Base-by-base conservation (phyloP, 1,140 invertebrate genomes). In the Brachionus paranguensis region DNA sequence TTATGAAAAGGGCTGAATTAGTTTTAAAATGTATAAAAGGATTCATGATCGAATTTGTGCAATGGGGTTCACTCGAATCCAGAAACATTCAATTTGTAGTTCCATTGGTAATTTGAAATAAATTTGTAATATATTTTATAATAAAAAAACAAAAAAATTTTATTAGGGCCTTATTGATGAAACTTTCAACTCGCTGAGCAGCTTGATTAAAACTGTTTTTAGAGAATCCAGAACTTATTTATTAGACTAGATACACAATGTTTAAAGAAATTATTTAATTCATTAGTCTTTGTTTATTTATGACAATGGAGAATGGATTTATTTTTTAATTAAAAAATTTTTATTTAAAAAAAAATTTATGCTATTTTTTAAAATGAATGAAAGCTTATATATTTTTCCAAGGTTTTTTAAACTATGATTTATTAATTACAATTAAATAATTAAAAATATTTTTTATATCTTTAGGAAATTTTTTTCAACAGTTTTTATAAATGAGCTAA, bases 1-100 rank as follows among this genome's bases (percentile, higher is more conserved):
- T 96, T 89, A 92, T 95, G 86, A 94, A 95, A 87, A 90, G 97
- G 86, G 96, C 96, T 0, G 97, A 99, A 90, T 90, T 99, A 84
- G 93, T 99, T 84, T 96, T 97, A 86, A 99, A 99, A 90, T 99
- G 97, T 91, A 94, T 98, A 20, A 99, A 99, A 91, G 97, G 97
- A 0, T 99, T 98, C 88, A 96, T 99, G 95, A 97, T 99, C 88
- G 97, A 99, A 91, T 96, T 96, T 92, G 93, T 95, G 6, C 93
- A 90, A 41, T 90, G 90, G 87, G 95, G 95, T 84, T 95, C 95
- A 20, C 94, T 95, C 12, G 94, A 96, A 88, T 92, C 96, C 33
- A 93, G 94, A 87, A 96, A 94, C 89, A 91, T 95, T 53, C 94
- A 95, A 88, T 95, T 95, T 89, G 88, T 95, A 78, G 92, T 95